Percentiles rank a stretch among this genome's conserved stretches.
Evolutionary conservation across 2,888 invertebrate genomes (phyloP).

Genomic region (Drosophila mulleri): DNA sequence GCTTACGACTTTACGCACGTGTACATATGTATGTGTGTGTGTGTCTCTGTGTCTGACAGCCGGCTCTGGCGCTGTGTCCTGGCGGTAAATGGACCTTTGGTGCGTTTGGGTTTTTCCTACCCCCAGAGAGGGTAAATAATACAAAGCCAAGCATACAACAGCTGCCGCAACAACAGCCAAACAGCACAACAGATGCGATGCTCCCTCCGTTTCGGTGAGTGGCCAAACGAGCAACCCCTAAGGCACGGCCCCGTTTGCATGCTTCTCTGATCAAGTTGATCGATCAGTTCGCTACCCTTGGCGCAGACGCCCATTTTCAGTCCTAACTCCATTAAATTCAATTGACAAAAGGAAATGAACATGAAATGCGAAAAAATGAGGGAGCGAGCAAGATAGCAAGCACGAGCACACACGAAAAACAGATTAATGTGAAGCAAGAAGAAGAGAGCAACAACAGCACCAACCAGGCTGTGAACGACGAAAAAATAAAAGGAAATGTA

Average conservation of each 20-base stretch:
- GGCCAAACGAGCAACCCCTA: conserved; percentile 61
- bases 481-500: neutral
- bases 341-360: conserved; percentile 75
- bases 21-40: neutral
- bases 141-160: conserved; percentile 31
- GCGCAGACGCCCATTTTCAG: conserved; percentile 62
- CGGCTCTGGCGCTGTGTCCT: conserved; percentile 14
- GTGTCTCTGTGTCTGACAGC: conserved; percentile 9
- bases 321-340: conserved; percentile 70
- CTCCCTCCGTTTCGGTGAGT: conserved; percentile 60
- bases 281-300: conserved; percentile 75
- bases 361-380: conserved; percentile 69
- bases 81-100: conserved; percentile 15
- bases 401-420: conserved; percentile 30
- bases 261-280: conserved; percentile 73
- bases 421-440: conserved; percentile 63
- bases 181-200: conserved; percentile 47
- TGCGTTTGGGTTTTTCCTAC: conserved; percentile 60
- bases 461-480: neutral
- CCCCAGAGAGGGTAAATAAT: conserved; percentile 39
- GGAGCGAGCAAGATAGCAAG: conserved; percentile 9
- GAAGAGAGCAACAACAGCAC: conserved; percentile 7
- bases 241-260: conserved; percentile 53
- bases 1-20: too few relatives aligned
- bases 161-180: conserved; percentile 33